Evolutionary conservation across 2,888 invertebrate species (phyloP), one percentile per base, ranked within the genome.

Genomic region (Biston stratarius): DNA sequence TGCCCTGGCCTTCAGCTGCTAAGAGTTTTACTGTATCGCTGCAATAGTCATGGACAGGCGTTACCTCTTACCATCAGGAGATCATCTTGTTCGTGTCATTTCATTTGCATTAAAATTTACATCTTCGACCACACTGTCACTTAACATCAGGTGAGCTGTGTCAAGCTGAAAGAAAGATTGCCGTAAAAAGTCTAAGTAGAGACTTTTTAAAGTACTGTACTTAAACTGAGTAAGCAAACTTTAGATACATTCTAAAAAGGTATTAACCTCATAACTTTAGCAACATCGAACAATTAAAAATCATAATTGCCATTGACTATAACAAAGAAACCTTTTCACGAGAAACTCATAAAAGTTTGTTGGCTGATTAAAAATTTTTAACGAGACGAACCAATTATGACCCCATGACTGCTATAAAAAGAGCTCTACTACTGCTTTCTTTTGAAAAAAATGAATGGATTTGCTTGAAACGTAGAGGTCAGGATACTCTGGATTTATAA

Each of bases 321-420:
- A 84, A 88, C 88, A 90, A 89, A 86, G 87, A 85, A 85, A 83
- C 81, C 80, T 86, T 87, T 86, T 84, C 87, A 85, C 83, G 80
- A 85, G 84, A 79, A 77, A 77, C 85, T 83, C 90, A 84, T 89
- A 88, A 90, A 90, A 90, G 81, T 90, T 90, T 85, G 84, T 82
- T 75, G 82, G 77, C 85, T 89, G 88, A 90, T 91, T 90, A 89
- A 87, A 87, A 88, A 81, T 83, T 86, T 87, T 87, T 90, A 90
- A 91, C 89, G 84, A 90, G 89, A 77, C 81, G 77, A 75, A 77
- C 83, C 86, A 89, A 90, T 90, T 89, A 89, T 82, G 83, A 83
- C 72, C 78, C 75, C 56, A 71, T 68, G 61, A 66, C 89, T 83
- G 83, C 33, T 60, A 9, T 67, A 61, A 64, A 38, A 14, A 38